Conservation (phyloP, 2,888 invertebrate species). For the Clitarchus hookeri region DNA sequence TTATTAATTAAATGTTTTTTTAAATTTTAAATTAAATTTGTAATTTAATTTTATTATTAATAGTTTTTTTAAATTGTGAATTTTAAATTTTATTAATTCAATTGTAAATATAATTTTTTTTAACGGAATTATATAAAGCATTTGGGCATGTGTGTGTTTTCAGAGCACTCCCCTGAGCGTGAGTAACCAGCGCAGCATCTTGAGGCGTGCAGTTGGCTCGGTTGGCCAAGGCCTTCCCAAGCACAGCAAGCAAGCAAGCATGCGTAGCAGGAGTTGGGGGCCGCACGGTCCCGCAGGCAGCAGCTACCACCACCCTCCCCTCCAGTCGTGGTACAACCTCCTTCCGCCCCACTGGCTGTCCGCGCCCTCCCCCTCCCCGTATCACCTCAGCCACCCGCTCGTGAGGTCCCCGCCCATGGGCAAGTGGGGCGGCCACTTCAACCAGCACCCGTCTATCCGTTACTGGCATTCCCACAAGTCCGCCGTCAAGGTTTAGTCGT, state of each 20-base stretch:
- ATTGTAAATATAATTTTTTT: too few relatives aligned
- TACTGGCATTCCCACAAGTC: slow-evolving; percentile 23
- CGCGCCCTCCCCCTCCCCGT: slow-evolving; percentile 36
- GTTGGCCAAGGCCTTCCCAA: slow-evolving; percentile 30
- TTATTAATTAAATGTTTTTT: too few relatives aligned
- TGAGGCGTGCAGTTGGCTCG: slow-evolving; percentile 25
- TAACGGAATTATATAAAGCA: too few relatives aligned
- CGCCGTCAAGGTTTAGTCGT: slow-evolving; percentile 19
- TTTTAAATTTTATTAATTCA: too few relatives aligned
- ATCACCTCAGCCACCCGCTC: slow-evolving; percentile 35
- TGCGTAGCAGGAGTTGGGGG: slow-evolving; percentile 31
- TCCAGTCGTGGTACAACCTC: slow-evolving; percentile 39
- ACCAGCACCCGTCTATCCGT: slow-evolving; percentile 4
- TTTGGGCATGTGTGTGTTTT: neutral
- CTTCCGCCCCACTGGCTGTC: slow-evolving; percentile 36
- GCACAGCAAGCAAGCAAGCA: slow-evolving; percentile 22
- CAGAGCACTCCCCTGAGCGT: slow-evolving; percentile 38
- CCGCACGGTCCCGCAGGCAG: slow-evolving; percentile 17
- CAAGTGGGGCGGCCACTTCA: slow-evolving; percentile 34
- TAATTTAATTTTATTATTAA: too few relatives aligned
- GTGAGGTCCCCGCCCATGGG: slow-evolving; percentile 33
- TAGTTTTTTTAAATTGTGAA: too few relatives aligned
- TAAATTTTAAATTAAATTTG: too few relatives aligned
- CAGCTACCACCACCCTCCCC: slow-evolving; percentile 29
- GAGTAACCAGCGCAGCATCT: slow-evolving; percentile 30